Evolutionary conservation across 2,797 vertebrate genomes (phyloP), one percentile per base, ranked within the genome.

Genomic region (Merluccius polli): DNA sequence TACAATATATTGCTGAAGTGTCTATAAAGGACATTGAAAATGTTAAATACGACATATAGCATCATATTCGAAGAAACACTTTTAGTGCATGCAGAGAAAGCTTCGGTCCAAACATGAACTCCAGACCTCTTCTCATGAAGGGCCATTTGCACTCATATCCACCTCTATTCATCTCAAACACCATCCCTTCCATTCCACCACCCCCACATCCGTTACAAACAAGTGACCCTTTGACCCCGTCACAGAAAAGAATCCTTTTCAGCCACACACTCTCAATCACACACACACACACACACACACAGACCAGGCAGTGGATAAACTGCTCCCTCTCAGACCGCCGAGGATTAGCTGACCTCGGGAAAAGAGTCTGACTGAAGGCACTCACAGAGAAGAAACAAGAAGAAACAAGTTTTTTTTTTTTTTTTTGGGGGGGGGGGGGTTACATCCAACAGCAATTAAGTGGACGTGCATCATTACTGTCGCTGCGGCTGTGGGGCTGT

Each of bases 261-360:
- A 78, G 11, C 38, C 70, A 72, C 81, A 77, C 81, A 76, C 71
- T 79, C 70, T 31, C 78, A 78, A 79, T 85, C 74, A 76, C 76
- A 86, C 76, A 86, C 79, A 80, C 82, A 78, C 63, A 30, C 78
- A 77, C 76, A 83, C 75, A 77, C 76, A 86, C 80, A 81, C 81
- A 80, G 52, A 15, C 83, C 75, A 77, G 70, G 78, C 71, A 72
- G 77, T 44, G 78, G 80, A 89, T 90, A 91, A 59, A 89, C 90
- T 89, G 84, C 87, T 89, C 85, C 52, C 80, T 90, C 82, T 86
- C 81, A 68, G 75, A 88, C 87, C 86, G 85, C 86, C 79, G 79
- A 78, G 87, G 86, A 90, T 91, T 89, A 89, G 88, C 83, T 89
- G 89, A 91, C 89, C 88, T 79, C 82, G 83, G 21, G 88, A 81